These are phyloP conservation scores for Eufriesea mexicana DNA, from an alignment of 1,140 invertebrate genomes.

Conservation along the genomic window DNA sequence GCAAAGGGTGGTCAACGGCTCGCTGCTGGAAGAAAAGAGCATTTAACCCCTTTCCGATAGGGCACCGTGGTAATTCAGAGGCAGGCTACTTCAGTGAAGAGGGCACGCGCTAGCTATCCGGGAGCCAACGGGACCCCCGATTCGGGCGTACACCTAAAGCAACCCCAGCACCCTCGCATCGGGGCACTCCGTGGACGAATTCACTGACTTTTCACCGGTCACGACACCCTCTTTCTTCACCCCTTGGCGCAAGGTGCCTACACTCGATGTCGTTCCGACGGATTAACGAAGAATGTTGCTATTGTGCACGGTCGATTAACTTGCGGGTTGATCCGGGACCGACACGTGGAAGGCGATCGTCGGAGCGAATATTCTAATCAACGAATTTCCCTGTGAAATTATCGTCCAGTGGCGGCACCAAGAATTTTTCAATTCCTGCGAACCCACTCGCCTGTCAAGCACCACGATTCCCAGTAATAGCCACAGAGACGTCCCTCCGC, in stretches of 20 bases:
- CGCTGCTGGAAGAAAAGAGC: constrained; percentile 72
- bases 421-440: neutral
- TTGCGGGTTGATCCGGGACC: too few species aligned
- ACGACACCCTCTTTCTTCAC: constrained; percentile 63
- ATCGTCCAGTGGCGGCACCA: too few species aligned
- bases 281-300: constrained; percentile 36
- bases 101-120: constrained; percentile 76
- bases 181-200: constrained; percentile 65
- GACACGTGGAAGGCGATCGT: too few species aligned
- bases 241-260: constrained; percentile 71
- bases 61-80: constrained; percentile 65
- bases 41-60: constrained; percentile 75
- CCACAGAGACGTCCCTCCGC: too few species aligned
- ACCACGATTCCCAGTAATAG: too few species aligned
- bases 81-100: constrained; percentile 78
- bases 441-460: too few species aligned
- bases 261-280: constrained; percentile 31
- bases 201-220: constrained; percentile 74
- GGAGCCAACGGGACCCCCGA: constrained; percentile 68
- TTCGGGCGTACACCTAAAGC: constrained; percentile 75
- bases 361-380: neutral
- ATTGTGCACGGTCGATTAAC: constrained; percentile 17
- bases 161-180: constrained; percentile 75
- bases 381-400: too few species aligned
- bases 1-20: constrained; percentile 55